phyloP scores from a whole-genome alignment of 2,797 vertebrate species.

The Smutsia temminckii region DNA sequence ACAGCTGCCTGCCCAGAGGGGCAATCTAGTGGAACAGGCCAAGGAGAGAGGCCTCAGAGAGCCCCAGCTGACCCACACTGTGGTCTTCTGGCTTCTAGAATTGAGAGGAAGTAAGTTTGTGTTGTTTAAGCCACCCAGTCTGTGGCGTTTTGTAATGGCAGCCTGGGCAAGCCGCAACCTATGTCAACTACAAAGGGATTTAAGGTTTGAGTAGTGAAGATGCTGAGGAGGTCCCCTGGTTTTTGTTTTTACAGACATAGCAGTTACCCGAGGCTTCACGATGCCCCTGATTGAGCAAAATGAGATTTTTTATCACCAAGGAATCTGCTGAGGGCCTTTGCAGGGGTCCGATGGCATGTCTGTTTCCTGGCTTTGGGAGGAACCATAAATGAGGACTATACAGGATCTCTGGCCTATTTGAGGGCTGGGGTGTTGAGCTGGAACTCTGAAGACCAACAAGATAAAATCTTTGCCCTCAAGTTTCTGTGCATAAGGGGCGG shows the following conservation, averaged over 20 bases:
- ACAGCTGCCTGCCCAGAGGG: background rate
- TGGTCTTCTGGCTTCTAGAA: background rate
- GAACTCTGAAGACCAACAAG: background rate
- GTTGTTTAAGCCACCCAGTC: background rate
- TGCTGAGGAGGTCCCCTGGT: background rate
- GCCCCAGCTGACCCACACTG: background rate
- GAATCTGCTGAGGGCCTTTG: background rate
- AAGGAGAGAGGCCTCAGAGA: background rate
- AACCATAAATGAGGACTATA: background rate
- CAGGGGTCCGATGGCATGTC: background rate
- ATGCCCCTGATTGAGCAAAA: background rate
- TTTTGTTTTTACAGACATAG: background rate
- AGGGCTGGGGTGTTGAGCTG: background rate
- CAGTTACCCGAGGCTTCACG: background rate
- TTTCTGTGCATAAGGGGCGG: background rate
- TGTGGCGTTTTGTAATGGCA: background rate
- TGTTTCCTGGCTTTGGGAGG: background rate
- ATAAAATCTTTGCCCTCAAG: background rate
- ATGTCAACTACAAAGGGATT: background rate
- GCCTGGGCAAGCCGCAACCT: background rate
- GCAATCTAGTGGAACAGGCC: background rate
- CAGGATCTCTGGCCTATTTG: rapidly evolving
- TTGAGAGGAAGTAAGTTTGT: background rate
- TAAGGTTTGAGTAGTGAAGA: background rate
- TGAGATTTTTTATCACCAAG: background rate